These are phyloP conservation scores for Mormyrus proboscirostris DNA, from an alignment of 2,797 vertebrate species.

Conservation along the genomic window DNA sequence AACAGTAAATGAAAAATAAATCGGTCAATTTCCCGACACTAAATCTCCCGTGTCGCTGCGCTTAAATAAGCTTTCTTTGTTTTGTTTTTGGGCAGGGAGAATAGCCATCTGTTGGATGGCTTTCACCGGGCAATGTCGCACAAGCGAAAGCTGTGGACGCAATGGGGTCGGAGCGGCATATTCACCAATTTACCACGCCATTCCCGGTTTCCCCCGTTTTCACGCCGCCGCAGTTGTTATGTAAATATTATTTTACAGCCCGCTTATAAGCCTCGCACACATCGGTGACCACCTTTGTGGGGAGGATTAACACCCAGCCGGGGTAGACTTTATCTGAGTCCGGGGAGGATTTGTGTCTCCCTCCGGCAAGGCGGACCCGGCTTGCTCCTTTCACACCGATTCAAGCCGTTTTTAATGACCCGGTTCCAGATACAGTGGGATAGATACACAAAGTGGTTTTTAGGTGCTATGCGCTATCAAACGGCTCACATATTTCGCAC, in stretches of 20 bases:
- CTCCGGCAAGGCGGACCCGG: slow-evolving; percentile 34
- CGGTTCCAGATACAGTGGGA: slow-evolving; percentile 14
- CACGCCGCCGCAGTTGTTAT: slow-evolving; percentile 48
- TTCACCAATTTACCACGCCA: slow-evolving; percentile 42
- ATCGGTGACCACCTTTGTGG: slow-evolving; percentile 58
- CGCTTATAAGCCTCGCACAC: slow-evolving; percentile 51
- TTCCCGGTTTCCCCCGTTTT: slow-evolving; percentile 32
- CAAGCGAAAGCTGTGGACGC: slow-evolving; percentile 24
- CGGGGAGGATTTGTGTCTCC: slow-evolving; percentile 40
- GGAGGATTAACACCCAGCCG: slow-evolving; percentile 54
- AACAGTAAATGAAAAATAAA: slow-evolving; percentile 22
- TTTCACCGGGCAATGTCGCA: slow-evolving; percentile 34
- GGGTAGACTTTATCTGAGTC: slow-evolving; percentile 41
- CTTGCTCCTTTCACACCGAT: slow-evolving; percentile 33
- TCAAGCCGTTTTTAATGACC: slow-evolving; percentile 26
- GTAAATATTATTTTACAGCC: slow-evolving; percentile 60
- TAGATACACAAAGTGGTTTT: slow-evolving; percentile 9
- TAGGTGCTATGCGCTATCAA: slow-evolving; percentile 6
- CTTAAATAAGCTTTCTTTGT: slow-evolving; percentile 39
- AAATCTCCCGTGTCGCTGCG: slow-evolving; percentile 39
- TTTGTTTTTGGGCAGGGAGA: slow-evolving; percentile 35
- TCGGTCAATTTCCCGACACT: slow-evolving; percentile 40
- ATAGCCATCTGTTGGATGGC: slow-evolving; percentile 36
- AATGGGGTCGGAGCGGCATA: slow-evolving; percentile 41
- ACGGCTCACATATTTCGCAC: neutral